Percentiles rank a stretch among this genome's conserved stretches.
Conservation (phyloP, 2,113 vertebrate species). For the Cygnus buccinator region DNA sequence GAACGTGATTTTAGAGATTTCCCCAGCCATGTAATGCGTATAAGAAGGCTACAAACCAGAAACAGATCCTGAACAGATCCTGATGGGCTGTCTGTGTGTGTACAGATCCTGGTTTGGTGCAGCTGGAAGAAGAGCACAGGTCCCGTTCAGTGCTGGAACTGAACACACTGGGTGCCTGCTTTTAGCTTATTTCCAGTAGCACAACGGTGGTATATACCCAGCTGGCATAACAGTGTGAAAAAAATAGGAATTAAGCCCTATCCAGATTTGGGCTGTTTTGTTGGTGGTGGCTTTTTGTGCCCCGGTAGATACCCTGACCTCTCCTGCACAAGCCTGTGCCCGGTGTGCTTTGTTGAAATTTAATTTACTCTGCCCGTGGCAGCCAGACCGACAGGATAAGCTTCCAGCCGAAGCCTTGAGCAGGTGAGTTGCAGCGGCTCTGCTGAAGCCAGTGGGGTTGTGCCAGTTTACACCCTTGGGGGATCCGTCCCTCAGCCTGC, state of each 20-base stretch:
- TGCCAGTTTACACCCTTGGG: neutral
- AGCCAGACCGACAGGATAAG: neutral
- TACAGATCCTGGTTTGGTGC: neutral
- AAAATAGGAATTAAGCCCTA: neutral
- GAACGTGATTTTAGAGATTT: neutral
- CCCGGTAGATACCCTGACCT: neutral
- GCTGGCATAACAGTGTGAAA: neutral
- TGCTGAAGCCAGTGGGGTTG: neutral
- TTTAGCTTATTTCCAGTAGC: neutral
- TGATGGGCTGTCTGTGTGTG: neutral
- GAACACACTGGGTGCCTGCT: neutral
- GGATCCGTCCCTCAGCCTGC: neutral
- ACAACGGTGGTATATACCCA: neutral
- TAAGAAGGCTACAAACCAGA: neutral
- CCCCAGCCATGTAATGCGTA: neutral
- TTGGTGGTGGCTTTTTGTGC: neutral
- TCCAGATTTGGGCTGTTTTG: neutral
- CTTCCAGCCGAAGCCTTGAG: neutral
- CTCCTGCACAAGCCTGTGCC: neutral
- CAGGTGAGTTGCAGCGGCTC: neutral
- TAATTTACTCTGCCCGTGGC: neutral
- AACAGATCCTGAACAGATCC: neutral
- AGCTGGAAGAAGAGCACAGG: neutral
- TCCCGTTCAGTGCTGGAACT: neutral
- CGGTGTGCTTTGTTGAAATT: neutral